A percentile compares a stretch with the other conserved stretches of the same genome.
Evolutionary conservation across 2,113 vertebrate genomes (phyloP).

Genomic region (Dasyurus viverrinus): DNA sequence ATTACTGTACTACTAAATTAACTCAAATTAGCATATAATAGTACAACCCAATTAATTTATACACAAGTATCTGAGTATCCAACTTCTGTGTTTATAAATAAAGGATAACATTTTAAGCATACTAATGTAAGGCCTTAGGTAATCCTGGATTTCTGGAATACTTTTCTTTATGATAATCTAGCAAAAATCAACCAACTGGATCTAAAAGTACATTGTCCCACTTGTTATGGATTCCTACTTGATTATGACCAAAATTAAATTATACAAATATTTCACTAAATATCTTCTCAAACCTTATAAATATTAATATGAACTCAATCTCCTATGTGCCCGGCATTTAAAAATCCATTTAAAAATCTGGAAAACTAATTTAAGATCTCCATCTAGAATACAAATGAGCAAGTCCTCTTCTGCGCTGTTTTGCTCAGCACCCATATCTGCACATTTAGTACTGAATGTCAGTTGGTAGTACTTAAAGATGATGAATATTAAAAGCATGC

Average conservation of each 20-base stretch:
- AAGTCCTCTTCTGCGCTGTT: conserved; percentile 61
- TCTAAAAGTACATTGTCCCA: conserved; percentile 47
- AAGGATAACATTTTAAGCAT: neutral
- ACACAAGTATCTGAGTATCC: conserved; percentile 2
- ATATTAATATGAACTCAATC: conserved; percentile 85
- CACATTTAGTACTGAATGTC: conserved; percentile 72
- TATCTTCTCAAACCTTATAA: conserved; percentile 84
- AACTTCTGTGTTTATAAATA: conserved; percentile 21
- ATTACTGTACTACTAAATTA: conserved; percentile 62
- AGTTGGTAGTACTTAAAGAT: conserved; percentile 74
- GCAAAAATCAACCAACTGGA: neutral
- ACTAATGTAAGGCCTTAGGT: neutral
- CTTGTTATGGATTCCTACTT: conserved; percentile 58
- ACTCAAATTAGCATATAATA: conserved; percentile 65
- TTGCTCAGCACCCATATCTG: conserved; percentile 79
- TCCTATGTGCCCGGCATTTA: conserved; percentile 84
- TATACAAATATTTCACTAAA: conserved; percentile 87
- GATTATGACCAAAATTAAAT: conserved; percentile 83
- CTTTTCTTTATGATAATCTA: conserved; percentile 23
- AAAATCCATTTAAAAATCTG: conserved; percentile 83
- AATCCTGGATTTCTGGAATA: conserved; percentile 6
- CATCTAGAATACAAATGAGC: conserved; percentile 82
- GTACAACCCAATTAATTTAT: conserved; percentile 40
- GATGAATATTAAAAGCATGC: conserved; percentile 84
- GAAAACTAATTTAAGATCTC: conserved; percentile 82